Percentiles rank a stretch among this genome's conserved stretches.
Conservation (phyloP, 2,113 vertebrate species). For the Perognathus longimembris region DNA sequence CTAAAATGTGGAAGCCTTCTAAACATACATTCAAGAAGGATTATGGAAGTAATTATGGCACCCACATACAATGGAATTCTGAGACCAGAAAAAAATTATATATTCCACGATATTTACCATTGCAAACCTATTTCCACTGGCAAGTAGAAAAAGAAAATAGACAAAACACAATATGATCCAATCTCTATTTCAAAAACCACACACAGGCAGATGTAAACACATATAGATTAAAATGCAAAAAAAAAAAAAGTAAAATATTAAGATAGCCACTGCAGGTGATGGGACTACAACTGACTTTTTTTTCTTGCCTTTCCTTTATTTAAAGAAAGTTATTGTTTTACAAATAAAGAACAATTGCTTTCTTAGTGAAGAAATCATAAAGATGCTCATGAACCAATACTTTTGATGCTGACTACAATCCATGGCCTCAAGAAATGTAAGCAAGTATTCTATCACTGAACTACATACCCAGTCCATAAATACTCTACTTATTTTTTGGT, state of each 20-base stretch:
- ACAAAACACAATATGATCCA: background rate
- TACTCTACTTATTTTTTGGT: background rate
- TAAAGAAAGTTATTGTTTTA: conserved; percentile 12
- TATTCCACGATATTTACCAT: background rate
- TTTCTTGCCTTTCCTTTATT: conserved; percentile 21
- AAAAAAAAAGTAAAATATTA: background rate
- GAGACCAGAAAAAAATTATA: background rate
- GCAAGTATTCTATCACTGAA: background rate
- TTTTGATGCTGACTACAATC: background rate
- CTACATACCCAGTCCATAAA: background rate
- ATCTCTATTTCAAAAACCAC: conserved; percentile 6
- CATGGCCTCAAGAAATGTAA: background rate
- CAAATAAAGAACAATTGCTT: background rate
- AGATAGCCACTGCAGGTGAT: background rate
- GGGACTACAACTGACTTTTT: background rate
- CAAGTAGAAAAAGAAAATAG: background rate
- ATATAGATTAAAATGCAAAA: background rate
- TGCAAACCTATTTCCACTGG: background rate
- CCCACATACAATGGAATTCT: background rate
- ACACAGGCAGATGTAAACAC: background rate
- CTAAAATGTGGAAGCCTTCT: background rate
- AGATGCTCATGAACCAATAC: background rate
- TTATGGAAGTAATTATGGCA: background rate
- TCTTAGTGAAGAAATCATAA: conserved; percentile 6
- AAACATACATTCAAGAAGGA: background rate